phyloP scores from a whole-genome alignment of 1,140 invertebrate species.

The Sweltsa coloradensis region DNA sequence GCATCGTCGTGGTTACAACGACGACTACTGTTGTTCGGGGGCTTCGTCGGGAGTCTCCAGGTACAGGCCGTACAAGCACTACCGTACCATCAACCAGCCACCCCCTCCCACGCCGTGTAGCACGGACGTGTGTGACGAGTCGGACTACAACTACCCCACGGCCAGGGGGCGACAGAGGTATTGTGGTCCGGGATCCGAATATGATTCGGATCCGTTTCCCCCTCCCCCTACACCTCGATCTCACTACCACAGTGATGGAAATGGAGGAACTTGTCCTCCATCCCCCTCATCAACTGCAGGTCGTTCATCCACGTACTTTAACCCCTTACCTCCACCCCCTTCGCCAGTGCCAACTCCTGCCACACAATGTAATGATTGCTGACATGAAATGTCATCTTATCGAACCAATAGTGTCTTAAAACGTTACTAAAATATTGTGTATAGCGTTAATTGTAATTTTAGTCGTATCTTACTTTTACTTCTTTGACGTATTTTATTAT shows the following conservation, averaged over 20 bases:
- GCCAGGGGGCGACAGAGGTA: conserved; percentile 20
- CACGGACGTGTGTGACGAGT: conserved; percentile 86
- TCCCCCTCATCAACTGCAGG: conserved; percentile 53
- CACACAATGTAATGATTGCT: too few species aligned
- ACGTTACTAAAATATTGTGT: too few species aligned
- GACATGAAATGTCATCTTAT: too few species aligned
- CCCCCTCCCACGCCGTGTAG: conserved; percentile 89
- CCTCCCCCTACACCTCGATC: conserved; percentile 76
- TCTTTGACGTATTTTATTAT: too few species aligned
- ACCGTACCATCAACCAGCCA: conserved; percentile 66
- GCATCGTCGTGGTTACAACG: conserved; percentile 36
- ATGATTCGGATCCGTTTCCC: conserved; percentile 54
- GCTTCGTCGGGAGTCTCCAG: conserved; percentile 26
- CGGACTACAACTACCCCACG: conserved; percentile 53
- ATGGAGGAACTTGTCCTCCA: conserved; percentile 50
- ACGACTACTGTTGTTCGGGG: conserved; percentile 18
- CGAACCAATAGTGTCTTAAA: too few species aligned
- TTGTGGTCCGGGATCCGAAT: conserved; percentile 36
- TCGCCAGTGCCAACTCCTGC: too few species aligned
- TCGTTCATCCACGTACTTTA: conserved; percentile 60
- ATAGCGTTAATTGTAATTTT: too few species aligned
- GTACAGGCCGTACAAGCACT: conserved; percentile 57
- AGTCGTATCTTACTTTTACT: too few species aligned
- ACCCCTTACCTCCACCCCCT: conserved; percentile 54
- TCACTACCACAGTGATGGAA: conserved; percentile 52